Conservation (phyloP, 2,113 vertebrate species). For the Epinephelus moara region DNA sequence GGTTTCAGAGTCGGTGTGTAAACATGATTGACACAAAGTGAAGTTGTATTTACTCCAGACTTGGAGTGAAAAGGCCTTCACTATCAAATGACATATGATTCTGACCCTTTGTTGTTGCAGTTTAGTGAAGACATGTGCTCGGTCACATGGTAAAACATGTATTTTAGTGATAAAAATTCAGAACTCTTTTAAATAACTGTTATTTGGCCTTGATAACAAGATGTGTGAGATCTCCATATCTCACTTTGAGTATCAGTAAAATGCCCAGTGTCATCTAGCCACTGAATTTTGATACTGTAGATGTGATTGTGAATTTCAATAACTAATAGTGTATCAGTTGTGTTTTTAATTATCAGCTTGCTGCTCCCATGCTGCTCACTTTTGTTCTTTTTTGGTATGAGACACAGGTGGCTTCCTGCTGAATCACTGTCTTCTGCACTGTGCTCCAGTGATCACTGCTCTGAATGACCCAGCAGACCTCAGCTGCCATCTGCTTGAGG, state of each 20-base stretch:
- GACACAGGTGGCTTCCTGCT: constrained; percentile 65
- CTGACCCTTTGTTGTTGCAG: background rate
- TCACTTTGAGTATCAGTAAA: background rate
- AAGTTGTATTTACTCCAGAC: no score
- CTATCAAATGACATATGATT: background rate
- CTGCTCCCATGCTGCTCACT: constrained; percentile 1
- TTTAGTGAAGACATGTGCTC: background rate
- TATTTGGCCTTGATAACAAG: background rate
- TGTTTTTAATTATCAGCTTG: constrained; percentile 1
- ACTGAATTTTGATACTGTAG: background rate
- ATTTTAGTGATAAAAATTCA: constrained; percentile 5
- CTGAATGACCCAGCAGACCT: constrained; percentile 64
- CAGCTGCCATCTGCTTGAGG: constrained; percentile 63
- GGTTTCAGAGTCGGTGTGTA: no score
- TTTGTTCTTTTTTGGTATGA: constrained; percentile 31
- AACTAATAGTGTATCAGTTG: background rate
- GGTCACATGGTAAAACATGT: background rate
- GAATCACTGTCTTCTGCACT: constrained; percentile 54
- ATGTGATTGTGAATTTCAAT: background rate
- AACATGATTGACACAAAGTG: no score
- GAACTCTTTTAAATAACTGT: background rate
- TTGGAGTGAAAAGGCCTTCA: no score
- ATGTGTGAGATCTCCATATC: background rate
- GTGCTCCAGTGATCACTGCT: constrained; percentile 57
- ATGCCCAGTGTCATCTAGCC: background rate